A percentile compares a stretch with the other conserved stretches of the same genome.
These are phyloP conservation scores for Mustela lutreola DNA, from an alignment of 2,113 vertebrate genomes.

Conservation along the genomic window DNA sequence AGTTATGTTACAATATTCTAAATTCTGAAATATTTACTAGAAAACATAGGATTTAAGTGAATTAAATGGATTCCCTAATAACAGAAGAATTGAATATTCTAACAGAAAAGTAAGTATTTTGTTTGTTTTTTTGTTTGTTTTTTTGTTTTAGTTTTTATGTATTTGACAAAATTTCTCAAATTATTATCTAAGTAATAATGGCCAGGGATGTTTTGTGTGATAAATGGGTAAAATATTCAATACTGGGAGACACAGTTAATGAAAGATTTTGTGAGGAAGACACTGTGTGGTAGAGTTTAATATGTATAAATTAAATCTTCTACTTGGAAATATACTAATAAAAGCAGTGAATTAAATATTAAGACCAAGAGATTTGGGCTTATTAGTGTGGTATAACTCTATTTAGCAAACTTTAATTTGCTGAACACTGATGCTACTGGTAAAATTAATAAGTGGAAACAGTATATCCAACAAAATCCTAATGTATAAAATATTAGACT, in stretches of 20 bases:
- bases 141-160: constrained; percentile 46
- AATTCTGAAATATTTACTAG: constrained; percentile 60
- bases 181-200: constrained; percentile 79
- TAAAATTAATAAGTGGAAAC: constrained; percentile 86
- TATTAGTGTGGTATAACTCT: constrained; percentile 87
- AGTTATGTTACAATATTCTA: neutral
- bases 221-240: constrained; percentile 86
- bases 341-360: constrained; percentile 89
- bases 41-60: neutral
- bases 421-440: constrained; percentile 83
- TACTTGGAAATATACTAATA: constrained; percentile 85
- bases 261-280: constrained; percentile 84
- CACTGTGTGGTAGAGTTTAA: constrained; percentile 81
- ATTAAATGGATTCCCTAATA: neutral
- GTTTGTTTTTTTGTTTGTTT: neutral
- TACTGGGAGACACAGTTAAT: constrained; percentile 86
- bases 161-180: constrained; percentile 77
- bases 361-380: constrained; percentile 83
- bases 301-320: constrained; percentile 88
- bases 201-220: constrained; percentile 75
- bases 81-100: constrained; percentile 60
- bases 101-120: constrained; percentile 42
- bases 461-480: constrained; percentile 80
- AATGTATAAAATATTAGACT: constrained; percentile 85
- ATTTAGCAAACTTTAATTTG: constrained; percentile 86